Evolutionary conservation across 2,113 vertebrate species (phyloP).

Genomic region (Platysteira castanea): DNA sequence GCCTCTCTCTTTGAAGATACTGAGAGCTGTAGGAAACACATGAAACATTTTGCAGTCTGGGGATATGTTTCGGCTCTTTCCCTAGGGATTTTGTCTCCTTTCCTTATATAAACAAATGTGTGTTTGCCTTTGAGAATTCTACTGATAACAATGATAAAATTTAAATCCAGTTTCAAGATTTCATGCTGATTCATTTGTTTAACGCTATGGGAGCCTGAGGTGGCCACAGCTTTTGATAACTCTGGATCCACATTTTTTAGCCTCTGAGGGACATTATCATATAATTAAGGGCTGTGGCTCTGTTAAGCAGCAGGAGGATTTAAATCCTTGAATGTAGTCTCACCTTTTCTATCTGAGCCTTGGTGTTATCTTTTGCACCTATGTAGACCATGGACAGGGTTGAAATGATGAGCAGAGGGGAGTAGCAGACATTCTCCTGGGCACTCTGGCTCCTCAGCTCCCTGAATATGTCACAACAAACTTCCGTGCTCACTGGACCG

Average conservation of each 20-base stretch:
- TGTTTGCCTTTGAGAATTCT: background rate
- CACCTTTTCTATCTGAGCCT: slow-evolving; percentile 84
- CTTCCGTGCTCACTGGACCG: slow-evolving; percentile 71
- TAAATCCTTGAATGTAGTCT: background rate
- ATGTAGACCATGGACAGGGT: slow-evolving; percentile 81
- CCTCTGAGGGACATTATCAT: background rate
- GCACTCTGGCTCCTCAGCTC: slow-evolving; percentile 68
- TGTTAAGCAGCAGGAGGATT: background rate
- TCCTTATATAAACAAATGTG: background rate
- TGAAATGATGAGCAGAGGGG: slow-evolving; percentile 81
- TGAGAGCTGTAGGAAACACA: background rate
- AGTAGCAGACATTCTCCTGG: slow-evolving; percentile 76
- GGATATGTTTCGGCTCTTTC: background rate
- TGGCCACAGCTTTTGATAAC: background rate
- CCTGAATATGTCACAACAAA: slow-evolving; percentile 77
- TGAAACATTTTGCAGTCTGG: background rate
- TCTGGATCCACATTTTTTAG: background rate
- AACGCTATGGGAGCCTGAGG: background rate
- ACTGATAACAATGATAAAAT: background rate
- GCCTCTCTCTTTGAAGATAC: background rate
- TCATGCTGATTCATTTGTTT: background rate
- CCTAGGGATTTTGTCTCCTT: background rate
- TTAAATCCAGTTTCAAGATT: background rate
- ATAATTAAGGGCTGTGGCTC: background rate
- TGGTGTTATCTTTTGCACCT: slow-evolving; percentile 78